Evolutionary conservation across 2,888 invertebrate species (phyloP).

Genomic region (Lymantria dispar): DNA sequence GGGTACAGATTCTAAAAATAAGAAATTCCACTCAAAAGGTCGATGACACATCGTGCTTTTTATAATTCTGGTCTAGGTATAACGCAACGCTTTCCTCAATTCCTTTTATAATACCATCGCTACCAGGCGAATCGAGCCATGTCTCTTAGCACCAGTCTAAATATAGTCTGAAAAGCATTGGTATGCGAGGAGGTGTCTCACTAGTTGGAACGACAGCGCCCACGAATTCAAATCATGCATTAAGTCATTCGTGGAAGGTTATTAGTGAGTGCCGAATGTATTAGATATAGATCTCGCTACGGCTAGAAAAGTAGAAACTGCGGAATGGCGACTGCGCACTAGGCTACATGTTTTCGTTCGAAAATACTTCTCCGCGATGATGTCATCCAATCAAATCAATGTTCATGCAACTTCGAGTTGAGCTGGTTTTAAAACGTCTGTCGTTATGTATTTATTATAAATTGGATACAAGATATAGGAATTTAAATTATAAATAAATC

Average conservation of each 20-base stretch:
- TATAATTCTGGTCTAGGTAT: not conserved
- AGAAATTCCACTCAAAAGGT: constrained; percentile 2
- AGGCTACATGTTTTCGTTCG: constrained; percentile 8
- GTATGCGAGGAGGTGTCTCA: constrained; percentile 47
- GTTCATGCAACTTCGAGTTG: constrained; percentile 5
- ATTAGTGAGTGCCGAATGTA: too few relatives aligned
- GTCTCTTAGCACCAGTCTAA: constrained; percentile 49
- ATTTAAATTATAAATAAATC: too few relatives aligned
- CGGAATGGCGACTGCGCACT: constrained; percentile 19
- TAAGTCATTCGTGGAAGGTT: not conserved
- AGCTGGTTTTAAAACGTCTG: too few relatives aligned
- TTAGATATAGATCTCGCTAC: not conserved
- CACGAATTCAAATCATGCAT: constrained; percentile 18
- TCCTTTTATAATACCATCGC: constrained; percentile 40
- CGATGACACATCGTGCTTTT: constrained; percentile 14
- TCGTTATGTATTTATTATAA: too few relatives aligned
- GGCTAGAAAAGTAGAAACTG: constrained; percentile 4
- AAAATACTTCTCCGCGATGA: constrained; percentile 29
- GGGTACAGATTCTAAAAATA: too few relatives aligned
- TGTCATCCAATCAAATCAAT: constrained; percentile 46
- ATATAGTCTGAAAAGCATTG: constrained; percentile 53
- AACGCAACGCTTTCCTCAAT: constrained; percentile 9
- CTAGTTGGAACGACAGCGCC: constrained; percentile 11
- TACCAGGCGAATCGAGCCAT: constrained; percentile 45
- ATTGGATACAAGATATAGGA: too few relatives aligned